Evolutionary conservation across 2,113 vertebrate species (phyloP).

Genomic region (Malurus alboscapulatus): DNA sequence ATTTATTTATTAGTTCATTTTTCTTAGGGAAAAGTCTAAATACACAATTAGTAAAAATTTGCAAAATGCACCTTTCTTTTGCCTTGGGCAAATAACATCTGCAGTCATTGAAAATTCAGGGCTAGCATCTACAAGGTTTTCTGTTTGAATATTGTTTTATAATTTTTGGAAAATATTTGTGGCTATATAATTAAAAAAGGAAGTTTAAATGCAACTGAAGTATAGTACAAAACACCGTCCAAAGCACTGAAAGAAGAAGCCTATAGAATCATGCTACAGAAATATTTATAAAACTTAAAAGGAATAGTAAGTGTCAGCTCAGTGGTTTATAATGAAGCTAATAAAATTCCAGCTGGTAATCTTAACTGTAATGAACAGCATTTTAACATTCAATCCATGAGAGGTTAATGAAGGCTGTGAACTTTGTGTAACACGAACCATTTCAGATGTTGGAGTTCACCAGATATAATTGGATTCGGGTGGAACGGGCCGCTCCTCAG

Average conservation of each 20-base stretch:
- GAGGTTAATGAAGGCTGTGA: constrained; percentile 79
- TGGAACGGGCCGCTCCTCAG: constrained; percentile 71
- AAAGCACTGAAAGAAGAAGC: constrained; percentile 70
- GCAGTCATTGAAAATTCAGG: background rate
- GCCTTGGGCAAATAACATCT: background rate
- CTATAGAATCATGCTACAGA: constrained; percentile 66
- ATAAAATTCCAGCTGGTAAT: constrained; percentile 74
- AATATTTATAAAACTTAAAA: constrained; percentile 74
- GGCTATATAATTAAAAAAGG: constrained; percentile 33
- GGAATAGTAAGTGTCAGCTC: constrained; percentile 75
- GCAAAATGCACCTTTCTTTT: background rate
- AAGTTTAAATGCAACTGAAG: constrained; percentile 59
- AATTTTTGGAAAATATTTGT: constrained; percentile 51
- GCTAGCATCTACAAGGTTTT: background rate
- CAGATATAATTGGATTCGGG: constrained; percentile 90
- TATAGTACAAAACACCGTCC: constrained; percentile 66
- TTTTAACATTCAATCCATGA: constrained; percentile 74
- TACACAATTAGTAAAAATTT: background rate
- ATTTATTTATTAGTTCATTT: background rate
- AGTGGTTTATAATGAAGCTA: constrained; percentile 78
- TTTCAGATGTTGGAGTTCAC: constrained; percentile 80
- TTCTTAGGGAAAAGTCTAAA: constrained; percentile 4
- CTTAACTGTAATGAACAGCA: constrained; percentile 73
- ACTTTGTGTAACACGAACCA: constrained; percentile 70
- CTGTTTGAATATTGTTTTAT: background rate